Conservation (phyloP, 2,888 invertebrate genomes). For the Tinea semifulvella region DNA sequence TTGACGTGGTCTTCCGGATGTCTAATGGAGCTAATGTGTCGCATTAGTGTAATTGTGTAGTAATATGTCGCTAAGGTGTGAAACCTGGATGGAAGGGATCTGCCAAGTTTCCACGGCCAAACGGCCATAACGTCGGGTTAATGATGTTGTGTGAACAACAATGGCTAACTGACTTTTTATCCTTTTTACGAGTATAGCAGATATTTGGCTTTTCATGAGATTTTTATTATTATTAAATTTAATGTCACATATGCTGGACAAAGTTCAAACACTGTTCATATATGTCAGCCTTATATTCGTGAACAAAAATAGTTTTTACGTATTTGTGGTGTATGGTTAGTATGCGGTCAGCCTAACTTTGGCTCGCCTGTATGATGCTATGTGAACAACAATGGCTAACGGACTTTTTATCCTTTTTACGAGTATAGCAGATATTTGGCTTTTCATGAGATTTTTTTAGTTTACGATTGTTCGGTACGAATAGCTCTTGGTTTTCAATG, state of each 20-base stretch:
- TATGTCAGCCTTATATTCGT: too few relatives aligned
- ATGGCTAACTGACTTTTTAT: conserved; percentile 4
- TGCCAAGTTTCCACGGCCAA: too few relatives aligned
- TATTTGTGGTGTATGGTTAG: too few relatives aligned
- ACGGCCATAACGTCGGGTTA: not conserved
- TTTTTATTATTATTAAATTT: not conserved
- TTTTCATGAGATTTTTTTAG: not conserved
- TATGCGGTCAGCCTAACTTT: too few relatives aligned
- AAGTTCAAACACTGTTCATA: too few relatives aligned
- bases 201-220: not conserved
- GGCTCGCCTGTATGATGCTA: not conserved
- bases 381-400: conserved; percentile 6
- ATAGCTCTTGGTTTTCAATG: conserved; percentile 1
- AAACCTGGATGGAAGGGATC: too few relatives aligned
- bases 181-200: not conserved
- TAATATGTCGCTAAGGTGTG: too few relatives aligned
- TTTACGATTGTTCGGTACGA: not conserved
- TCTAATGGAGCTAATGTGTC: too few relatives aligned
- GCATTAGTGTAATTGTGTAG: too few relatives aligned
- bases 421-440: not conserved
- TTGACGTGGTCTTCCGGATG: too few relatives aligned
- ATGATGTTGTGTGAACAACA: conserved; percentile 1
- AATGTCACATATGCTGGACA: too few relatives aligned
- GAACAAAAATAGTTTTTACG: too few relatives aligned
- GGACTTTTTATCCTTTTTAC: conserved; percentile 6